Percentiles rank a stretch among this genome's conserved stretches.
These are phyloP conservation scores for Anorthoa munda DNA, from an alignment of 2,888 invertebrate genomes.

Conservation along the genomic window DNA sequence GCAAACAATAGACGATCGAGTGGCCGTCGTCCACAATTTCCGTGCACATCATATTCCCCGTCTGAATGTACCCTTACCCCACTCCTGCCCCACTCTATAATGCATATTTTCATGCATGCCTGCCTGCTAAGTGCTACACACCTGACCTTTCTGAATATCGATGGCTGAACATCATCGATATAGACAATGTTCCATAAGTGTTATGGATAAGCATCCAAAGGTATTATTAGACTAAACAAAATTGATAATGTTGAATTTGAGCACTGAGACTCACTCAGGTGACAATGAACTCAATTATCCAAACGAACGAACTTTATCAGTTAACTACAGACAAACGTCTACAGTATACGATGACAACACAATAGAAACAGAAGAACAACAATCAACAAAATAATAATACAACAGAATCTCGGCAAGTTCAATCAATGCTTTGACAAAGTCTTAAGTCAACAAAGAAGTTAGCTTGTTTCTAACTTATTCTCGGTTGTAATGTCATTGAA, in stretches of 20 bases:
- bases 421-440: slow-evolving; percentile 45
- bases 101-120: slow-evolving; percentile 54
- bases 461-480: slow-evolving; percentile 37
- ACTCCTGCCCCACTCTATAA: slow-evolving; percentile 38
- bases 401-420: slow-evolving; percentile 34
- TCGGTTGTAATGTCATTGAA: slow-evolving; percentile 41
- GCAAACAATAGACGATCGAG: slow-evolving; percentile 11
- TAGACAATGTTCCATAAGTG: slow-evolving; percentile 9
- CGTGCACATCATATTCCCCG: not conserved
- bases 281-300: slow-evolving; percentile 64
- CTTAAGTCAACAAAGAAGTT: slow-evolving; percentile 48
- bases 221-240: slow-evolving; percentile 28
- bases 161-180: slow-evolving; percentile 8
- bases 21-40: slow-evolving; percentile 4
- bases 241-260: slow-evolving; percentile 35
- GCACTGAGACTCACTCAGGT: slow-evolving; percentile 29
- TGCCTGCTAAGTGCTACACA: slow-evolving; percentile 33
- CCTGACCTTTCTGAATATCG: slow-evolving; percentile 46
- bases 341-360: slow-evolving; percentile 10
- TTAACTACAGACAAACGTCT: slow-evolving; percentile 18
- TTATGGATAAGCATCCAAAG: slow-evolving; percentile 8
- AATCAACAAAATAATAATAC: slow-evolving; percentile 40
- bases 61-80: slow-evolving; percentile 10
- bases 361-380: slow-evolving; percentile 38
- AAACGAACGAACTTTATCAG: slow-evolving; percentile 64